These are phyloP conservation scores for Brienomyrus brachyistius DNA, from an alignment of 2,113 vertebrate species.

Conservation along the genomic window DNA sequence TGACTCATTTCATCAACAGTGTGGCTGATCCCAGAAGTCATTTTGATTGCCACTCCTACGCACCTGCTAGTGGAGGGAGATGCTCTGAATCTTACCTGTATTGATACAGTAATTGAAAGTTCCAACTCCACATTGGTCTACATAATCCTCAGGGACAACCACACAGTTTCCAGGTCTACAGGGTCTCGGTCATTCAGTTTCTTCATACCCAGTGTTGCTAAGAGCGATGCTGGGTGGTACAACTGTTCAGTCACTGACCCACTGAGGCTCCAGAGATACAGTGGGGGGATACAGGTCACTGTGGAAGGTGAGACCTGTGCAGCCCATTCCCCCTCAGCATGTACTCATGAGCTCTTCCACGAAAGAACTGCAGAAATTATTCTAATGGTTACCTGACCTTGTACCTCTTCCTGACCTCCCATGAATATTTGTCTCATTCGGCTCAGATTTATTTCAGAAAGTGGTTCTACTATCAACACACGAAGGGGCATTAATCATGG, in stretches of 20 bases:
- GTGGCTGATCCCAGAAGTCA: not conserved
- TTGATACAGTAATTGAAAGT: not conserved
- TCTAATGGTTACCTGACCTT: not conserved
- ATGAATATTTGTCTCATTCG: not conserved
- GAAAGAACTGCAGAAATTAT: not conserved
- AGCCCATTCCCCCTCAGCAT: not conserved
- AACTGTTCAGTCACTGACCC: conserved; percentile 48
- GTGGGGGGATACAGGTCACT: conserved; percentile 44
- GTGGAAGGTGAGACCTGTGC: conserved; percentile 47
- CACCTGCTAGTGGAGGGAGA: not conserved
- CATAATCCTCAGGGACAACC: not conserved
- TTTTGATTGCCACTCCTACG: conserved; percentile 9
- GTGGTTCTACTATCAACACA: not conserved
- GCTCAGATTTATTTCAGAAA: not conserved
- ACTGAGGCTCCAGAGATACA: conserved; percentile 35
- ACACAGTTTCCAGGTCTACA: not conserved
- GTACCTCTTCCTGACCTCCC: not conserved
- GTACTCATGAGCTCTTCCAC: not conserved
- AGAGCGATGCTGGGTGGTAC: conserved; percentile 33
- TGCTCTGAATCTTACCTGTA: conserved; percentile 13
- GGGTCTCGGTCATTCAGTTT: not conserved
- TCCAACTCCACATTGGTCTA: not conserved
- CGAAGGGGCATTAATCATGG: not conserved
- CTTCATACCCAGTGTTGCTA: conserved; percentile 30
- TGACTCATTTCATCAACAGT: not conserved